phyloP scores from a whole-genome alignment of 2,113 vertebrate genomes.

The Hyperoodon ampullatus region DNA sequence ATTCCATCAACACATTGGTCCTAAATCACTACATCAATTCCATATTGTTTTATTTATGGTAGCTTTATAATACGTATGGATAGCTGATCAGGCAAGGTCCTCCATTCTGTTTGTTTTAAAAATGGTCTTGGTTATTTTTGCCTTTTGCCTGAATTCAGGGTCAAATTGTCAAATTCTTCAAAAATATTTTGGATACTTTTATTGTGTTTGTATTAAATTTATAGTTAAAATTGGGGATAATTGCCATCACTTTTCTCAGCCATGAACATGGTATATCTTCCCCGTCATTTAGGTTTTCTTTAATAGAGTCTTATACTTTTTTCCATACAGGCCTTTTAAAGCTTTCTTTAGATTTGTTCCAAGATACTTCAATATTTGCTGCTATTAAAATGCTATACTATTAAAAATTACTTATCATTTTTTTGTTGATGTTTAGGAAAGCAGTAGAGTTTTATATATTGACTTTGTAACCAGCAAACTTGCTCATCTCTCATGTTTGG shows the following conservation, averaged over 20 bases:
- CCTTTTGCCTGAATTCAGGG: not conserved
- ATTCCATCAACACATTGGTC: not conserved
- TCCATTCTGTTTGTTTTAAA: not conserved
- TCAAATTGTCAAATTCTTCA: not conserved
- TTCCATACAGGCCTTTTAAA: not conserved
- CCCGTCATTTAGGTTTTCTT: not conserved
- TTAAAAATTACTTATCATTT: not conserved
- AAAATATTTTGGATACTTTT: not conserved
- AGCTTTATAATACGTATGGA: not conserved
- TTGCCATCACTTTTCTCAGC: not conserved
- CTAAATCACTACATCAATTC: not conserved
- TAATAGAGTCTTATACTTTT: not conserved
- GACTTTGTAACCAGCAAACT: conserved; percentile 18
- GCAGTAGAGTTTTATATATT: not conserved
- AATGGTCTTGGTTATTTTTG: not conserved
- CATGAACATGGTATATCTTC: not conserved
- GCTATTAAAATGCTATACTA: not conserved
- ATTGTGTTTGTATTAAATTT: not conserved
- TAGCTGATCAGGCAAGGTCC: not conserved
- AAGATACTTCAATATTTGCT: not conserved
- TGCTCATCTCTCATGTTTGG: not conserved
- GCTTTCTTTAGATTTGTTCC: not conserved
- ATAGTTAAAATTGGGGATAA: not conserved
- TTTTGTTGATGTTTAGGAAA: not conserved
- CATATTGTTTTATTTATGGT: not conserved